A percentile compares a stretch with the other conserved stretches of the same genome.
Evolutionary conservation across 2,113 vertebrate genomes (phyloP).

Genomic region (Otocyon megalotis): DNA sequence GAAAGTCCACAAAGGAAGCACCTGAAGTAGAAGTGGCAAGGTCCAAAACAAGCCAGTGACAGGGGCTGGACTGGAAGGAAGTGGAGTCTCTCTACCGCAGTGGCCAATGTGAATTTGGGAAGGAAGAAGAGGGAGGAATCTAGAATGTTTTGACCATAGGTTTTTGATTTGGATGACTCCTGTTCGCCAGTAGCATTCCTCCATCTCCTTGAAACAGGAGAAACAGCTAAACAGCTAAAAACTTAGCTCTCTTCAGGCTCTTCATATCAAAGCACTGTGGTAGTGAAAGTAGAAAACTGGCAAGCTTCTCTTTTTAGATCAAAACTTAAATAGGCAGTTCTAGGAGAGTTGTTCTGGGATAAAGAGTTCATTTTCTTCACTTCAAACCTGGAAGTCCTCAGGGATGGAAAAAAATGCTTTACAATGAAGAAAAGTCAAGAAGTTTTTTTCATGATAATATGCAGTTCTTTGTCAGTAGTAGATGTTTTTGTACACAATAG

Average conservation of each 20-base stretch:
- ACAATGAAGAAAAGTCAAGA: not conserved
- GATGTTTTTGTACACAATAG: constrained; percentile 69
- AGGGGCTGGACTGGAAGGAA: not conserved
- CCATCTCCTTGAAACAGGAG: not conserved
- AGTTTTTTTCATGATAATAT: constrained; percentile 19
- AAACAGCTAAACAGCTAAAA: too few species aligned
- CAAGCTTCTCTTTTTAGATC: not conserved
- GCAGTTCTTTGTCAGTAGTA: constrained; percentile 60
- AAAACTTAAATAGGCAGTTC: not conserved
- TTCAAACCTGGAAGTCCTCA: constrained; percentile 35
- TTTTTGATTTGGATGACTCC: not conserved
- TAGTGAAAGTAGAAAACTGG: constrained; percentile 4
- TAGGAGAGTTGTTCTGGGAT: not conserved
- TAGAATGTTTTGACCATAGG: not conserved
- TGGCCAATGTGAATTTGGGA: not conserved
- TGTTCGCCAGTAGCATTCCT: not conserved
- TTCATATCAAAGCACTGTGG: not conserved
- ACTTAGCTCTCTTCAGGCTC: not conserved
- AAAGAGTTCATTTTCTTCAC: not conserved
- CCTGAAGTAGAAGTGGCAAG: not conserved
- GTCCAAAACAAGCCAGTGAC: not conserved
- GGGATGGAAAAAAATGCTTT: constrained; percentile 36
- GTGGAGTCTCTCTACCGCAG: not conserved
- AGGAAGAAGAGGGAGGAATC: not conserved
- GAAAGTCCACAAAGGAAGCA: not conserved